These are phyloP conservation scores for Dipodomys merriami DNA, from an alignment of 2,113 vertebrate species.

Conservation along the genomic window DNA sequence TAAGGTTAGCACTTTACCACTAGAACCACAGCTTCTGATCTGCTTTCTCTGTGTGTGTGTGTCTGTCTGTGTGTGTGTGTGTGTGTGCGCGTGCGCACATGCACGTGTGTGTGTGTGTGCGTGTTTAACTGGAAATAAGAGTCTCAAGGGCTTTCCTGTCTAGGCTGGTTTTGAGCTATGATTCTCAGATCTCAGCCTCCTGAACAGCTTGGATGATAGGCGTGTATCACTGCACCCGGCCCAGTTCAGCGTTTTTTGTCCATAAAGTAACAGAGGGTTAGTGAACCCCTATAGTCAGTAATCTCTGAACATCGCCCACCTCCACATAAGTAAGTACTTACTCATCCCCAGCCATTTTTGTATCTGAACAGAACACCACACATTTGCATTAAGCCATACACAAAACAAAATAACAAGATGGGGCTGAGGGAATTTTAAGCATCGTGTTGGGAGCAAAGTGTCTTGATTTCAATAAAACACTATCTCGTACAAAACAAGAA, in stretches of 20 bases:
- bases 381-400: neutral
- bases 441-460: neutral
- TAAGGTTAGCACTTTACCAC: too few relatives aligned
- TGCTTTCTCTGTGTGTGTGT: too few relatives aligned
- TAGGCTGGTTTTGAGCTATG: too few relatives aligned
- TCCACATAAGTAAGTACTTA: neutral
- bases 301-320: neutral
- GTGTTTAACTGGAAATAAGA: too few relatives aligned
- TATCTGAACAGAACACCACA: neutral
- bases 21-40: too few relatives aligned
- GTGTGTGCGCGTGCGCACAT: too few relatives aligned
- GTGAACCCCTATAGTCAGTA: neutral
- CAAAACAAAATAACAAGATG: slow-evolving; percentile 10
- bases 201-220: too few relatives aligned
- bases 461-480: slow-evolving; percentile 6
- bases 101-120: too few relatives aligned
- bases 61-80: too few relatives aligned
- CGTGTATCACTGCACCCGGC: too few relatives aligned
- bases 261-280: neutral
- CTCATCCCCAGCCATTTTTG: neutral
- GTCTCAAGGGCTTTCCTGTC: too few relatives aligned
- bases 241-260: neutral
- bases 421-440: neutral
- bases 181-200: too few relatives aligned
- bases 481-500: slow-evolving; percentile 35